Evolutionary conservation across 1,140 invertebrate species (phyloP).

Genomic region (Lutraria rhynchaena): DNA sequence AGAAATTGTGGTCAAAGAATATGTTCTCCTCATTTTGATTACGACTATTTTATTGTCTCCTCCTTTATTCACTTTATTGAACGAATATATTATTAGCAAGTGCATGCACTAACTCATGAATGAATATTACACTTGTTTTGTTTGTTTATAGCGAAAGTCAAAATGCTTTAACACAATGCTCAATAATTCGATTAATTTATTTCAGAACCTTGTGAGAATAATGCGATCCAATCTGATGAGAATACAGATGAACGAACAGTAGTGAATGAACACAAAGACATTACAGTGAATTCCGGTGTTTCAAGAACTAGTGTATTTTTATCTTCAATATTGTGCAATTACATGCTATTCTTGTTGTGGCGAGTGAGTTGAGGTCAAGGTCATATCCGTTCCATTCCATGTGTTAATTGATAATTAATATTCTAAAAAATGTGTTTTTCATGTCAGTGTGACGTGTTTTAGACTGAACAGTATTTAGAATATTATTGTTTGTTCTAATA

Average conservation of each 20-base stretch:
- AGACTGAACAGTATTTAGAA: neutral
- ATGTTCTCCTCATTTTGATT: no score
- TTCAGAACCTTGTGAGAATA: slow-evolving; percentile 33
- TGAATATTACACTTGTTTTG: no score
- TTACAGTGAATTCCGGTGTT: neutral
- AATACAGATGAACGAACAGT: slow-evolving; percentile 31
- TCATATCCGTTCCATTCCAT: slow-evolving; percentile 7
- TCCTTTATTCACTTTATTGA: no score
- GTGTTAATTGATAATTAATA: neutral
- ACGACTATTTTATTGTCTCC: no score
- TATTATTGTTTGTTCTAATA: neutral
- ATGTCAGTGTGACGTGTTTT: neutral
- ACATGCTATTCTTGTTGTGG: slow-evolving; percentile 26
- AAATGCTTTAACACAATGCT: no score
- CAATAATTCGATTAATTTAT: no score
- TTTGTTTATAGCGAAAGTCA: no score
- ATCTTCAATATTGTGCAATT: slow-evolving; percentile 33
- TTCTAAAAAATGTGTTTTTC: neutral
- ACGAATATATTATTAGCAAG: no score
- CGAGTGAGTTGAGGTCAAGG: slow-evolving; percentile 21
- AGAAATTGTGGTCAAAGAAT: no score
- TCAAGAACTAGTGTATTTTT: slow-evolving; percentile 30
- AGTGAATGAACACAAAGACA: slow-evolving; percentile 42
- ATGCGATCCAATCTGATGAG: slow-evolving; percentile 36
- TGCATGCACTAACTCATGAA: no score